A percentile compares a stretch with the other conserved stretches of the same genome.
Conservation (phyloP, 2,113 vertebrate species). For the Tringa solitaria region DNA sequence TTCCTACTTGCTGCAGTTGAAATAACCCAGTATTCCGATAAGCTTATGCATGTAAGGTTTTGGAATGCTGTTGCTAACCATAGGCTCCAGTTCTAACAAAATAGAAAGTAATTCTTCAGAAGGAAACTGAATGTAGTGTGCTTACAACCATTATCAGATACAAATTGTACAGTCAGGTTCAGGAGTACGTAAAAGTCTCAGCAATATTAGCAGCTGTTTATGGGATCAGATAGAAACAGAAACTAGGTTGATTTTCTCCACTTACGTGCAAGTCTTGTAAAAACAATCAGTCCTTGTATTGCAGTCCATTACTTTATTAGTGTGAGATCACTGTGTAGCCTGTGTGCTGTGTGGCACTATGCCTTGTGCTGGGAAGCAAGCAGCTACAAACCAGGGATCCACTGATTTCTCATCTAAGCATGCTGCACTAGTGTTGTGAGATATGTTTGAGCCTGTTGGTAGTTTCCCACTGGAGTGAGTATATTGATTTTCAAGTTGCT, state of each 20-base stretch:
- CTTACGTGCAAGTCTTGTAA: background rate
- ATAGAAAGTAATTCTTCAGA: background rate
- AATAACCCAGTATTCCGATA: background rate
- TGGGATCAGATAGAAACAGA: background rate
- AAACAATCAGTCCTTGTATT: background rate
- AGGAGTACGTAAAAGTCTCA: background rate
- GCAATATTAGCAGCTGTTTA: background rate
- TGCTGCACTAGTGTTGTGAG: fast-evolving
- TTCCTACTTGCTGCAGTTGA: background rate
- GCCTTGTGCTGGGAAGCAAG: background rate
- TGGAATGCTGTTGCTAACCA: background rate
- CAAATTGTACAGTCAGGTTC: background rate
- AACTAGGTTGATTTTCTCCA: background rate
- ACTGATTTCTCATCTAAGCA: background rate
- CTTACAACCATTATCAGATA: background rate
- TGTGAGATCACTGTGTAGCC: background rate
- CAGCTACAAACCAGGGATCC: background rate
- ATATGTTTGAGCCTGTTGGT: background rate
- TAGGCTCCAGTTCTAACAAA: background rate
- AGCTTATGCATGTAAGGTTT: background rate
- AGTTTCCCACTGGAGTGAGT: background rate
- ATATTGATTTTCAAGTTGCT: background rate
- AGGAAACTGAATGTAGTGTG: background rate
- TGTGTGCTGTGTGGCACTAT: background rate
- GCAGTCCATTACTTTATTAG: background rate